Percentiles rank a stretch among this genome's conserved stretches.
Conservation (phyloP, 2,888 invertebrate species). For the Hemicrepidius hirtus region DNA sequence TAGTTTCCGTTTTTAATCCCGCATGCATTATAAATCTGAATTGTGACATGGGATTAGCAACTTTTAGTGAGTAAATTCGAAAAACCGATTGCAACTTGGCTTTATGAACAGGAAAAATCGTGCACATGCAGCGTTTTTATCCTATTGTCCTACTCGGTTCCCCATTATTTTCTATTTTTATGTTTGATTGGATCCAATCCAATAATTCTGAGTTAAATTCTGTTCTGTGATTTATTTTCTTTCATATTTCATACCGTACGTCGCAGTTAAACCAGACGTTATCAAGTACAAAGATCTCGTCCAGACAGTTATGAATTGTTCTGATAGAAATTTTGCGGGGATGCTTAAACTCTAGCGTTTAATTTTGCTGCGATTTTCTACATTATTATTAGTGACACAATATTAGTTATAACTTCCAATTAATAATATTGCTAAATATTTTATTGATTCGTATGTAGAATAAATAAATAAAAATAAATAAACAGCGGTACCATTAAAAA, state of each 20-base stretch:
- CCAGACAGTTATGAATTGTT: conserved; percentile 29
- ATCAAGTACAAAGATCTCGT: conserved; percentile 28
- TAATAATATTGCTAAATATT: too few relatives aligned
- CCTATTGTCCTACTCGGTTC: conserved; percentile 22
- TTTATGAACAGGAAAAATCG: background rate
- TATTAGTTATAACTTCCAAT: too few relatives aligned
- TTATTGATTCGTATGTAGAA: too few relatives aligned
- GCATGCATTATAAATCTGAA: conserved; percentile 7
- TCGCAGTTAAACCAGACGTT: conserved; percentile 27
- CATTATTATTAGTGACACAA: too few relatives aligned
- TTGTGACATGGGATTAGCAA: conserved; percentile 18
- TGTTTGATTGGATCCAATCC: conserved; percentile 28
- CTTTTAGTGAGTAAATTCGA: conserved; percentile 8
- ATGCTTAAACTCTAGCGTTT: conserved; percentile 19
- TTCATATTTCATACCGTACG: conserved; percentile 31
- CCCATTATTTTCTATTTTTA: conserved; percentile 15
- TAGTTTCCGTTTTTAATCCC: conserved; percentile 12
- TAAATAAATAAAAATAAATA: too few relatives aligned
- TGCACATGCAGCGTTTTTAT: conserved; percentile 15
- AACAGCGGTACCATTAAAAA: too few relatives aligned
- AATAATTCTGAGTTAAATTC: conserved; percentile 17
- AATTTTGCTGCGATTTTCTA: conserved; percentile 5
- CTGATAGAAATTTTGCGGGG: conserved; percentile 11
- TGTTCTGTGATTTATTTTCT: conserved; percentile 25
- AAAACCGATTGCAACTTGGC: conserved; percentile 13